Conservation (phyloP, 2,797 vertebrate genomes). For the Harpagifer antarcticus region DNA sequence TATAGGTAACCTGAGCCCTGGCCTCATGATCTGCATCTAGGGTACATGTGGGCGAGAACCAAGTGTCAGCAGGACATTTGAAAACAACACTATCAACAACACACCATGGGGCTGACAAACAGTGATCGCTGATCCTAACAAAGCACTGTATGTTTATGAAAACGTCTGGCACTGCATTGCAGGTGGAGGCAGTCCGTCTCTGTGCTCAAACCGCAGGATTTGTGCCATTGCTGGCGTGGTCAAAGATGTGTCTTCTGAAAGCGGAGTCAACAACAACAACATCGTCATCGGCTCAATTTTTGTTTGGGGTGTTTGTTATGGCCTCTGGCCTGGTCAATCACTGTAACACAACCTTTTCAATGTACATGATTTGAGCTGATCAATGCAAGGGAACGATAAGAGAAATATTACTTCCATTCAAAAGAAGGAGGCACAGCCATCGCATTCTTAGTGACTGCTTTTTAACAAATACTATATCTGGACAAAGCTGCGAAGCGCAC, state of each 20-base stretch:
- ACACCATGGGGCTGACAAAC: slow-evolving; percentile 63
- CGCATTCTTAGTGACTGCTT: background rate
- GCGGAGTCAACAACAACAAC: slow-evolving; percentile 32
- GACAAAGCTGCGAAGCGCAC: slow-evolving; percentile 18
- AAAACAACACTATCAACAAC: slow-evolving; percentile 85
- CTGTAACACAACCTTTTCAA: background rate
- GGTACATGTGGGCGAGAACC: slow-evolving; percentile 68
- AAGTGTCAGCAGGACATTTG: slow-evolving; percentile 74
- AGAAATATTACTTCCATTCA: background rate
- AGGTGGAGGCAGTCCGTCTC: slow-evolving; percentile 53
- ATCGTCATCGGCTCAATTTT: slow-evolving; percentile 29
- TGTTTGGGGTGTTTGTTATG: background rate
- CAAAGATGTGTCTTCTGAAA: slow-evolving; percentile 47
- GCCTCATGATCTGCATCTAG: slow-evolving; percentile 76
- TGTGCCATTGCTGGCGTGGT: slow-evolving; percentile 27
- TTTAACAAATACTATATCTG: slow-evolving; percentile 22
- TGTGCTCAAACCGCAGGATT: slow-evolving; percentile 31
- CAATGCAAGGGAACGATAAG: background rate
- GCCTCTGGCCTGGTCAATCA: slow-evolving; percentile 4
- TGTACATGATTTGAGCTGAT: slow-evolving; percentile 7
- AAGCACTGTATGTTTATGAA: slow-evolving; percentile 57
- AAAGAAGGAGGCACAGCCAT: background rate
- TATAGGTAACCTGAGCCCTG: slow-evolving; percentile 84
- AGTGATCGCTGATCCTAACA: slow-evolving; percentile 58
- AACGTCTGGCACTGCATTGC: slow-evolving; percentile 51